phyloP scores from a whole-genome alignment of 23 tunicate species.

The Halocynthia aurantium region DNA sequence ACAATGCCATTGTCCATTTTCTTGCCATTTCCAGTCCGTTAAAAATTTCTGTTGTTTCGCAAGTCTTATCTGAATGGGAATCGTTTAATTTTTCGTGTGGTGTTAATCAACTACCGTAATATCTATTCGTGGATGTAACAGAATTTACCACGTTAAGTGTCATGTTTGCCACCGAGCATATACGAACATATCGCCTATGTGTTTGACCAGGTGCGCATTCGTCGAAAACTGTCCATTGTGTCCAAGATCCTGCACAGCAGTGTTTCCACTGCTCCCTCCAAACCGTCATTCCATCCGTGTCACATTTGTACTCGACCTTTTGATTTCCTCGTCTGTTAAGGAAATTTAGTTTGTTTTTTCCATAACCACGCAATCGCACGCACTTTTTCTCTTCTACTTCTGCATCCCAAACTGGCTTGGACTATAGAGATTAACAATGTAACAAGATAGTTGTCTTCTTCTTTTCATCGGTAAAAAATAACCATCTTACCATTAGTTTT shows the following conservation, averaged over 20 bases:
- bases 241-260: slow-evolving; percentile 24
- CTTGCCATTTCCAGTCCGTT: no score
- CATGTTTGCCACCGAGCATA: slow-evolving; percentile 8
- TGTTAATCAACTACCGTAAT: no score
- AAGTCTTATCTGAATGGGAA: no score
- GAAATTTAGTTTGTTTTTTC: neutral
- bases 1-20: no score
- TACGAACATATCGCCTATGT: slow-evolving; percentile 1
- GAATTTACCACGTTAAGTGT: slow-evolving; percentile 11
- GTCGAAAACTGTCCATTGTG: neutral
- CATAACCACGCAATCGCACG: slow-evolving; percentile 1
- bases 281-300: neutral
- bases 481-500: neutral
- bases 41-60: no score
- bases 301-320: neutral
- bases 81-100: no score
- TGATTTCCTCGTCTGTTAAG: slow-evolving; percentile 10
- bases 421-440: neutral
- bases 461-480: neutral
- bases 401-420: neutral
- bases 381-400: neutral
- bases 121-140: no score
- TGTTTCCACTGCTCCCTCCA: slow-evolving; percentile 11
- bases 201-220: slow-evolving; percentile 16
- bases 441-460: slow-evolving; percentile 4